Percentiles rank a stretch among this genome's conserved stretches.
These are phyloP conservation scores for Nysson spinosus DNA, from an alignment of 2,888 invertebrate species.

Conservation along the genomic window DNA sequence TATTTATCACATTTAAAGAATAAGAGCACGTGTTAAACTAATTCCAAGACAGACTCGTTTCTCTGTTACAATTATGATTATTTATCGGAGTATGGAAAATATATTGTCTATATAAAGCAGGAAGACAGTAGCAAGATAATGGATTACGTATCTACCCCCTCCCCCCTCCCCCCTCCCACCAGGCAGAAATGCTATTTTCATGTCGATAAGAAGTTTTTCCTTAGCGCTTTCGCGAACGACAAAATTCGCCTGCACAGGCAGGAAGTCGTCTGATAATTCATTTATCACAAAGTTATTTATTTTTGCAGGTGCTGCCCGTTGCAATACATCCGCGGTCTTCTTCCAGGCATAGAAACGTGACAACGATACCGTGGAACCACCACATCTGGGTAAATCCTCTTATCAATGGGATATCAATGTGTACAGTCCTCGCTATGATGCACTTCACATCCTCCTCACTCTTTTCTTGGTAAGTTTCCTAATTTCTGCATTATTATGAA, in stretches of 20 bases:
- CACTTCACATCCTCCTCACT: constrained; percentile 8
- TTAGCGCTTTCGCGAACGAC: constrained; percentile 26
- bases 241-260: constrained; percentile 43
- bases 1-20: no score
- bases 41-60: no score
- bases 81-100: constrained; percentile 8
- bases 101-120: neutral
- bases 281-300: constrained; percentile 60
- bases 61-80: no score
- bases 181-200: constrained; percentile 19
- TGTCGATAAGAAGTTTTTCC: constrained; percentile 17
- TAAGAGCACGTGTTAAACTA: no score
- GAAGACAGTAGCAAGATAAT: neutral
- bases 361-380: constrained; percentile 37
- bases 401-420: constrained; percentile 55
- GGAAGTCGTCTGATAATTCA: constrained; percentile 60
- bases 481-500: no score
- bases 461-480: neutral
- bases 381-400: constrained; percentile 60
- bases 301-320: constrained; percentile 55
- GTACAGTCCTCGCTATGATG: constrained; percentile 27
- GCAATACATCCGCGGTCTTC: constrained; percentile 26
- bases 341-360: constrained; percentile 14
- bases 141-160: no score
- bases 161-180: constrained; percentile 7